Evolutionary conservation across 2,797 vertebrate species (phyloP), one percentile per base, ranked within the genome.

Genomic region (Arrhamphus sclerolepis): DNA sequence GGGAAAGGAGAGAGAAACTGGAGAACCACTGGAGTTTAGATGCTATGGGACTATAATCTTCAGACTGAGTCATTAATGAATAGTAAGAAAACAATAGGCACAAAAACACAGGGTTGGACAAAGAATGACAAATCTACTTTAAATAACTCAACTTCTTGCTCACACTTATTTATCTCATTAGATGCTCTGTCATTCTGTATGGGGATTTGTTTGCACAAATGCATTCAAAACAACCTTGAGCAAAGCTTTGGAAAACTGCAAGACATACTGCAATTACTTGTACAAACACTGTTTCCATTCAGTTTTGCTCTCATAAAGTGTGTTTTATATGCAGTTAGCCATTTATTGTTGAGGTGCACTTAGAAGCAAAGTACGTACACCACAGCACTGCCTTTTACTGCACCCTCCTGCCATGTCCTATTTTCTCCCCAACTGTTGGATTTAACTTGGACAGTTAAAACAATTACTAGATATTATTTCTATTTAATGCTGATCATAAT

Each of bases 51-150:
- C 26, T 14, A 38, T 20, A 24, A 55, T 14, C 34, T 21, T 46
- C 43, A 48, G n/a, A 52, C 2, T 56, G 68, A 31, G 17, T 67
- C 46, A 52, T 56, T 49, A 69, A 41, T 11, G 0, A 65, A 38
- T 7, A n/a, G 20, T 7, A 61, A 56, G 40, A 58, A 67, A 63
- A 58, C 40, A 67, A 64, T 5, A 20, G 53, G 46, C 66, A 18
- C 22, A 64, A 57, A 63, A 49, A 48, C 29, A 34, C 8, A 66
- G 51, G 60, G 60, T 41, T 41, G 46, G 5, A 62, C 22, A 72
- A 34, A 65, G 67, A 7, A 58, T 31, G 43, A 56, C 22, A 63
- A 63, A 67, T 62, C 48, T 48, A 38, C 64, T 60, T 38, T 46
- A 61, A 55, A 16, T 24, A 5, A 24, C 38, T 20, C 10, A 59